A percentile compares a stretch with the other conserved stretches of the same genome.
phyloP scores from a whole-genome alignment of 2,888 invertebrate species.

The Philonicus albiceps region DNA sequence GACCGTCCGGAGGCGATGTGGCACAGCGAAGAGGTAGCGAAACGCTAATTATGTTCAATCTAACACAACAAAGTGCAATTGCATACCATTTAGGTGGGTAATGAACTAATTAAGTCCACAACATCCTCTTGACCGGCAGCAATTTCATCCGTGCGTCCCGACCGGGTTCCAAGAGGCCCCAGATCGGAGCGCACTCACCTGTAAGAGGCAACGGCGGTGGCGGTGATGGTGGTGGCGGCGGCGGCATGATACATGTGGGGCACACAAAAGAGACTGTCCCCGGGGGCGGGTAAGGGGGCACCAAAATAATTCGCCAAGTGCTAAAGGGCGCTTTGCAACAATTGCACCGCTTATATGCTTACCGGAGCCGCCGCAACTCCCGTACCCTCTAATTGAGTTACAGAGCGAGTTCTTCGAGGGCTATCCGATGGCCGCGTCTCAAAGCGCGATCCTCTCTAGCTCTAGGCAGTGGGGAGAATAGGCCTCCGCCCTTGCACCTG shows the following conservation, averaged over 20 bases:
- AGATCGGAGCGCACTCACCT: background rate
- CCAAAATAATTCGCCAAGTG: slow-evolving; percentile 21
- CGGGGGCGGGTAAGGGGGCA: background rate
- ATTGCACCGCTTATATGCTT: slow-evolving; percentile 32
- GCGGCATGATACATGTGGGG: background rate
- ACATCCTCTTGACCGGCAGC: background rate
- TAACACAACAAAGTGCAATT: slow-evolving; percentile 50
- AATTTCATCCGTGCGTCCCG: background rate
- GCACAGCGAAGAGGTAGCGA: background rate
- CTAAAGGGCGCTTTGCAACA: slow-evolving; percentile 42
- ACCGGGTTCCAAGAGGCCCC: background rate
- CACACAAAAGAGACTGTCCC: background rate
- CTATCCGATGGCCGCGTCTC: background rate
- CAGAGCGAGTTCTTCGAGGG: background rate
- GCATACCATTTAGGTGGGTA: slow-evolving; percentile 51
- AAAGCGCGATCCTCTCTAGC: background rate
- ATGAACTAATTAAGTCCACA: slow-evolving; percentile 52
- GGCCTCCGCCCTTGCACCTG: background rate
- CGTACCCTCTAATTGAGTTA: background rate
- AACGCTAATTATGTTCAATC: slow-evolving; percentile 43
- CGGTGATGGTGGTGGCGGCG: background rate
- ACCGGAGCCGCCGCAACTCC: background rate
- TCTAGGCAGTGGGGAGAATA: background rate
- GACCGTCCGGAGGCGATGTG: no score
- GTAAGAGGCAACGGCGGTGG: no score